Percentiles rank a stretch among this genome's conserved stretches.
These are phyloP conservation scores for Idaea aversata DNA, from an alignment of 2,888 invertebrate species.

Conservation along the genomic window DNA sequence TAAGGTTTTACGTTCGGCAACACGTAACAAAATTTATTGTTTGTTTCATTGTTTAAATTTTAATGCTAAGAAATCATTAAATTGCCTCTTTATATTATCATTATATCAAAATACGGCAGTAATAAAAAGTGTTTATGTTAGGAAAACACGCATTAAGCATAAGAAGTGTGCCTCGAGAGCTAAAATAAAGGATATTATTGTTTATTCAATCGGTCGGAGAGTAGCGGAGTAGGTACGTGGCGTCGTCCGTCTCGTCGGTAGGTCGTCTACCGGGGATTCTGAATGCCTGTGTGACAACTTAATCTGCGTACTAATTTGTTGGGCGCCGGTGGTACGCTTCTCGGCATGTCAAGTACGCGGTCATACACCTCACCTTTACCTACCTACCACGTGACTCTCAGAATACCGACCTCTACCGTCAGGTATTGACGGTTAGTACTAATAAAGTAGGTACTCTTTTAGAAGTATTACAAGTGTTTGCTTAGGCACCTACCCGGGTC, in stretches of 20 bases:
- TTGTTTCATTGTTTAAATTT: constrained; percentile 5
- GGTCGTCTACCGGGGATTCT: constrained; percentile 21
- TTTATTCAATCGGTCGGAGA: constrained; percentile 37
- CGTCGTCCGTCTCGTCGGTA: constrained; percentile 20
- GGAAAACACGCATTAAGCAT: constrained; percentile 39
- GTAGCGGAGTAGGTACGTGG: constrained; percentile 18
- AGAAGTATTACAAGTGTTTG: background rate
- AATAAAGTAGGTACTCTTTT: background rate
- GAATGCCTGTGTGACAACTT: constrained; percentile 58
- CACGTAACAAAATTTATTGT: constrained; percentile 1
- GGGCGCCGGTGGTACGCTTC: constrained; percentile 44
- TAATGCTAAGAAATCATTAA: constrained; percentile 10
- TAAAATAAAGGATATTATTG: constrained; percentile 45
- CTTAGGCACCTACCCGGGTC: background rate
- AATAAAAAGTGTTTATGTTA: constrained; percentile 34
- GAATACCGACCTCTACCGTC: background rate
- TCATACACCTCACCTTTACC: constrained; percentile 62
- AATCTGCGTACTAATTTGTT: constrained; percentile 64
- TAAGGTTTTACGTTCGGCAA: background rate
- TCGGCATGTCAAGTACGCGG: constrained; percentile 55
- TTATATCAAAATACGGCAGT: constrained; percentile 18
- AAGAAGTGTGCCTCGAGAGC: constrained; percentile 37
- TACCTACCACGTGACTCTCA: constrained; percentile 9
- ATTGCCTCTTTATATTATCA: constrained; percentile 12
- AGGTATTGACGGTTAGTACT: background rate